These are phyloP conservation scores for Vombatus ursinus DNA, from an alignment of 2,113 vertebrate genomes.

Conservation along the genomic window DNA sequence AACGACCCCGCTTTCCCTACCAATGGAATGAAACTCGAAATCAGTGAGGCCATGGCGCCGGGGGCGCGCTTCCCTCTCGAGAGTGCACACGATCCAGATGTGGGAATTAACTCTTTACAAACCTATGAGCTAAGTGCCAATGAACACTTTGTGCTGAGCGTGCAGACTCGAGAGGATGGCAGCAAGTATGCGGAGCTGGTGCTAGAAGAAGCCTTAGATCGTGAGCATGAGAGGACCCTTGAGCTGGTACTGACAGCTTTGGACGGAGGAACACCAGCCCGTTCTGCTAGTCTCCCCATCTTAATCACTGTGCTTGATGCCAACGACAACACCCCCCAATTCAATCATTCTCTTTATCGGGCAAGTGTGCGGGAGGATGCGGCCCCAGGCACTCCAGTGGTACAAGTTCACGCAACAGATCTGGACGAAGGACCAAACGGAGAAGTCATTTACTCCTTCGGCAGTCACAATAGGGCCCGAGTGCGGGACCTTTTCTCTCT, in stretches of 20 bases:
- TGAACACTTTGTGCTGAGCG: conserved; percentile 84
- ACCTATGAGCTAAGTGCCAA: conserved; percentile 86
- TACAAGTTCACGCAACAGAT: conserved; percentile 81
- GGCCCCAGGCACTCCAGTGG: conserved; percentile 72
- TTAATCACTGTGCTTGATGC: conserved; percentile 81
- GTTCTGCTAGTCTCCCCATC: conserved; percentile 82
- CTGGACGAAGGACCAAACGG: conserved; percentile 88
- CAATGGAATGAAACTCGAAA: conserved; percentile 83
- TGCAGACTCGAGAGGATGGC: conserved; percentile 83
- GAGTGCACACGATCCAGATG: conserved; percentile 88
- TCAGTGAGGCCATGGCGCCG: conserved; percentile 84
- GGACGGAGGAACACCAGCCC: conserved; percentile 83
- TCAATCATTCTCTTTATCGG: conserved; percentile 85
- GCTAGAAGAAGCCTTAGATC: conserved; percentile 82
- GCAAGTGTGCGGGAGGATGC: conserved; percentile 83
- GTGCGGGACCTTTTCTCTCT: conserved; percentile 83
- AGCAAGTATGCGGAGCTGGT: conserved; percentile 86
- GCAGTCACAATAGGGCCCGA: conserved; percentile 82
- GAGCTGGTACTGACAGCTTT: conserved; percentile 81
- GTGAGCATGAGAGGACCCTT: conserved; percentile 80
- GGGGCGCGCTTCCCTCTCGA: conserved; percentile 88
- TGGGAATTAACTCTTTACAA: conserved; percentile 88
- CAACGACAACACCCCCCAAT: conserved; percentile 84
- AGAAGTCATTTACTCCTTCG: conserved; percentile 85
- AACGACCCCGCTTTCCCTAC: conserved; percentile 86